Conservation (phyloP, 2,888 invertebrate species). For the Megastigmus dorsalis region DNA sequence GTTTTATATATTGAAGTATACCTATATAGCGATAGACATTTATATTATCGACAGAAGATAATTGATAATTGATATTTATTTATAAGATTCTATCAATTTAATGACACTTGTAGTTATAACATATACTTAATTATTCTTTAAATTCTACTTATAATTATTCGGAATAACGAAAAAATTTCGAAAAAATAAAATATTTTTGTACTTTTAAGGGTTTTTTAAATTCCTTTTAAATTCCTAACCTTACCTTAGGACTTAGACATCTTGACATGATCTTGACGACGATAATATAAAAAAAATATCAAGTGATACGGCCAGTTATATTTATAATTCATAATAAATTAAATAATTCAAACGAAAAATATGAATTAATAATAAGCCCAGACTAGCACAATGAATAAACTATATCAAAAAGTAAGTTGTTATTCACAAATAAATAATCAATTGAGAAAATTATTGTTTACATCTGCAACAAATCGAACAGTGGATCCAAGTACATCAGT, state of each 20-base stretch:
- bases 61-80: no score
- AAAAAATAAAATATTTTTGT: no score
- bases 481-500: background rate
- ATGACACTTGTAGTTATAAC: no score
- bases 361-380: background rate
- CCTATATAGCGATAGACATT: no score
- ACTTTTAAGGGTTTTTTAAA: no score
- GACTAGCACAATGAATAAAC: slow-evolving; percentile 25
- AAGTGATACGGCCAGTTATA: background rate
- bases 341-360: background rate
- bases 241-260: slow-evolving; percentile 8
- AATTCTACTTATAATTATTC: no score
- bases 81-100: no score
- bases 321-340: background rate
- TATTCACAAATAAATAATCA: background rate
- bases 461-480: background rate
- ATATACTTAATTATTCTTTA: no score
- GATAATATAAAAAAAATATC: slow-evolving; percentile 13
- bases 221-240: slow-evolving; percentile 22
- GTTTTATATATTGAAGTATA: no score
- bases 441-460: slow-evolving; percentile 4
- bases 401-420: slow-evolving; percentile 2
- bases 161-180: no score
- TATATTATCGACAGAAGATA: no score
- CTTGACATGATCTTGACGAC: no score